Evolutionary conservation across 2,888 invertebrate species (phyloP).

Genomic region (Temnothorax ravouxi): DNA sequence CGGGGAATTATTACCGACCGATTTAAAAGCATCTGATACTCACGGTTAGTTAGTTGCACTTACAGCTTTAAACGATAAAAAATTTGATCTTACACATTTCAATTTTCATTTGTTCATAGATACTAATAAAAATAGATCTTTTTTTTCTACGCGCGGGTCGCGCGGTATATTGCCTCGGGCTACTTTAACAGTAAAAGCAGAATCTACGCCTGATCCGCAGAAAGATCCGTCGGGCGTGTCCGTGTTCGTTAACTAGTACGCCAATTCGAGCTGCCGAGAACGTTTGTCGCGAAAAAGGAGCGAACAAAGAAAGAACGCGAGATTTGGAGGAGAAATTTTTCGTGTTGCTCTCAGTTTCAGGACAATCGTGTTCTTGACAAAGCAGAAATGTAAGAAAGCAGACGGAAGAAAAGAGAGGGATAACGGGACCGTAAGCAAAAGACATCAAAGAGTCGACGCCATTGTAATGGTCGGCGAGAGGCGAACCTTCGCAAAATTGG

Average conservation of each 20-base stretch:
- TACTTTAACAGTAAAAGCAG: neutral
- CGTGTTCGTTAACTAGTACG: constrained; percentile 31
- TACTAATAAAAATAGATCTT: neutral
- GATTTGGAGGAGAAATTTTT: constrained; percentile 38
- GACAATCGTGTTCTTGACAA: constrained; percentile 49
- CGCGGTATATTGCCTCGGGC: neutral
- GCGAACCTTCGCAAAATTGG: constrained; percentile 56
- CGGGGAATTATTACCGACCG: neutral
- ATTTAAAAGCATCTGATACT: neutral
- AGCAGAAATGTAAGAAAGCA: constrained; percentile 54
- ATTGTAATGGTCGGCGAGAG: constrained; percentile 50
- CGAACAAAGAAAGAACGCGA: constrained; percentile 17
- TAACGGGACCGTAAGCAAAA: constrained; percentile 18
- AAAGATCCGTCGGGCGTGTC: neutral
- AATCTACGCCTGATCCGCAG: neutral
- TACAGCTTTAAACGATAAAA: neutral
- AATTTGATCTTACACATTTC: neutral
- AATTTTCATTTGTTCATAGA: neutral
- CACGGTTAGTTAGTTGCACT: neutral
- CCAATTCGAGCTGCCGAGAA: constrained; percentile 11
- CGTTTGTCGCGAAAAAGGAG: constrained; percentile 27
- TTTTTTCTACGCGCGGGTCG: neutral
- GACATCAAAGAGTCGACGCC: constrained; percentile 55
- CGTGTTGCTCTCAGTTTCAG: constrained; percentile 41
- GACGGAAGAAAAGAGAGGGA: constrained; percentile 7